Evolutionary conservation across 2,888 invertebrate genomes (phyloP).

Genomic region (Callinectes sapidus): DNA sequence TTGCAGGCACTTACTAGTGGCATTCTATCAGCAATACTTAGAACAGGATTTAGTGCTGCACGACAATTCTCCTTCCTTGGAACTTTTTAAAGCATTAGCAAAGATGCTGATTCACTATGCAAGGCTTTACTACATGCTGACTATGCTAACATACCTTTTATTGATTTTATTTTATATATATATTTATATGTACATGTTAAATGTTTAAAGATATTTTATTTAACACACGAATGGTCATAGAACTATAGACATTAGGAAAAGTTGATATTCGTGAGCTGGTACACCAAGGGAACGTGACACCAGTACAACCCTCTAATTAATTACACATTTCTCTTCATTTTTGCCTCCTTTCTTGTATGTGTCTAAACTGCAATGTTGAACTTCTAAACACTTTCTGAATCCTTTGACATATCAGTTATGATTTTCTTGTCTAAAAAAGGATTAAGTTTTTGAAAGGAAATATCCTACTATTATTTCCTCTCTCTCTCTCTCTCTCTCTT

Average conservation of each 20-base stretch:
- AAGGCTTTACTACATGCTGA: not conserved
- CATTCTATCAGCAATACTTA: not conserved
- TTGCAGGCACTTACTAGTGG: not conserved
- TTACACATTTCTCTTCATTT: too few species aligned
- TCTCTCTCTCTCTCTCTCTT: too few species aligned
- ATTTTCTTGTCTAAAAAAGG: too few species aligned
- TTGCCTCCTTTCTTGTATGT: too few species aligned
- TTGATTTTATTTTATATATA: not conserved
- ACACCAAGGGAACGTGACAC: not conserved
- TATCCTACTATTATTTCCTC: too few species aligned
- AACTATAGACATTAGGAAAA: not conserved
- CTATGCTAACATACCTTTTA: not conserved
- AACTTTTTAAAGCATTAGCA: slow-evolving; percentile 15
- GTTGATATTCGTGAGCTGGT: not conserved
- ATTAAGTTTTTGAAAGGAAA: too few species aligned
- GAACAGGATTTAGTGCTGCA: not conserved
- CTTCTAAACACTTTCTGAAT: too few species aligned
- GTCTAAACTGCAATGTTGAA: too few species aligned
- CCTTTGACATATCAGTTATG: too few species aligned
- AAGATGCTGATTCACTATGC: not conserved
- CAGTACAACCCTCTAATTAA: too few species aligned
- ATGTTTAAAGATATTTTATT: not conserved
- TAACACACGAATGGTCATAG: not conserved
- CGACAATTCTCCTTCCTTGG: not conserved
- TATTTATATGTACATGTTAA: not conserved